Evolutionary conservation across 2,888 invertebrate genomes (phyloP), one percentile per base, ranked within the genome.

Genomic region (Charanyca ferruginea): DNA sequence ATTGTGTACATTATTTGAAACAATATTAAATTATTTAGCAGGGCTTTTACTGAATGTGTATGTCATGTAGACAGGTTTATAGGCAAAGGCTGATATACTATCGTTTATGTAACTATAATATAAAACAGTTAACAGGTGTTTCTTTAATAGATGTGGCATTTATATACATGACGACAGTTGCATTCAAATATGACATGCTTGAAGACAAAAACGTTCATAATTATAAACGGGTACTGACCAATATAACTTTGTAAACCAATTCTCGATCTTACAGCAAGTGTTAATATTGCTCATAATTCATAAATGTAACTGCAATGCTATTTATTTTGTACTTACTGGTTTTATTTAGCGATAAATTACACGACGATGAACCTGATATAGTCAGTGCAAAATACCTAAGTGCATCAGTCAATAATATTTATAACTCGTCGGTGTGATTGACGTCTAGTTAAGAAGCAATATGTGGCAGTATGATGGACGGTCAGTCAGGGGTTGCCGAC

Each of bases 401-500:
- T 66, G 54, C 58, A 77, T 49, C 49, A 69, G 61, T 78, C 45
- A 75, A 69, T 75, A 55, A 61, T 63, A 81, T 69, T 66, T 73
- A 73, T 79, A 64, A 58, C 53, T 48, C 22, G 44, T 67, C 65
- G 58, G 67, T 74, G 45, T 73, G 69, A 82, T 76, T 78, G 71
- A 66, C 80, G 79, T 66, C 64, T 49, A 63, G 63, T 73, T 66
- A 66, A 66, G 63, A 79, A 64, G 54, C 53, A 71, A 59, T 70
- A 74, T 75, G 69, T 79, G 74, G 53, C 61, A 76, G 64, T 68
- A 69, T 77, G 75, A 85, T 73, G 73, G 55, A 80, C 67, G 68
- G 65, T 23, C 63, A 72, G 69, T 57, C 68, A 80, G 70, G 75
- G 84, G 84, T 83, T 77, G 73, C 66, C 70, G 77, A 82, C 80